Conservation (phyloP, 1,140 invertebrate species). For the Bombus waltoni region DNA sequence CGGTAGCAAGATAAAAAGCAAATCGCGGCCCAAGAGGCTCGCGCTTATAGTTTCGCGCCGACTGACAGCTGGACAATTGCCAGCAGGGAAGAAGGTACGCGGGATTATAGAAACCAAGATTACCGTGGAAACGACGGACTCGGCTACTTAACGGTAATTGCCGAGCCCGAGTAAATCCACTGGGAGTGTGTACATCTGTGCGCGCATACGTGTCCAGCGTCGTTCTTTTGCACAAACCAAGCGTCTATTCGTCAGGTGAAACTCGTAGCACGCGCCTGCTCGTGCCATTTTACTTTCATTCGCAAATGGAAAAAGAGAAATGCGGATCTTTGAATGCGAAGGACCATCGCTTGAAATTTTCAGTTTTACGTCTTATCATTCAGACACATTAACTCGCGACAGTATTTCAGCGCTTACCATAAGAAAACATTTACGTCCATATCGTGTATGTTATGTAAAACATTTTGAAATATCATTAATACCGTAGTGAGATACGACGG, state of each 20-base stretch:
- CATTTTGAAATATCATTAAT: not conserved
- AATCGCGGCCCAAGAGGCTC: conserved; percentile 37
- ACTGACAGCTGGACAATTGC: conserved; percentile 71
- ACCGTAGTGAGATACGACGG: not conserved
- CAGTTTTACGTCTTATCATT: not conserved
- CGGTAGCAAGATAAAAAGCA: conserved; percentile 54
- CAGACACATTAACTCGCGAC: too few species aligned
- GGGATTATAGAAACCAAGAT: conserved; percentile 68
- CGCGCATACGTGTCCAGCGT: not conserved
- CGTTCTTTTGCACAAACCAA: not conserved
- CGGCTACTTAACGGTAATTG: conserved; percentile 67
- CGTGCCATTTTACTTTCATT: conserved; percentile 15
- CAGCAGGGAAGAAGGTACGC: conserved; percentile 54
- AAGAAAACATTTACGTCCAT: not conserved
- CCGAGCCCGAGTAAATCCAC: conserved; percentile 57
- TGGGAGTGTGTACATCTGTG: conserved; percentile 24
- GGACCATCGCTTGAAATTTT: not conserved
- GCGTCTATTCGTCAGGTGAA: not conserved
- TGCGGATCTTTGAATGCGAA: not conserved
- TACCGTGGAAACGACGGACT: conserved; percentile 67
- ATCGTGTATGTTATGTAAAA: not conserved
- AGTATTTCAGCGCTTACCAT: not conserved
- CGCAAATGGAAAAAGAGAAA: not conserved
- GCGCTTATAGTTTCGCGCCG: conserved; percentile 59
- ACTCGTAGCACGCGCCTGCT: conserved; percentile 1